These are phyloP conservation scores for Acholoe squamosa DNA, from an alignment of 2,888 invertebrate genomes.

Conservation along the genomic window DNA sequence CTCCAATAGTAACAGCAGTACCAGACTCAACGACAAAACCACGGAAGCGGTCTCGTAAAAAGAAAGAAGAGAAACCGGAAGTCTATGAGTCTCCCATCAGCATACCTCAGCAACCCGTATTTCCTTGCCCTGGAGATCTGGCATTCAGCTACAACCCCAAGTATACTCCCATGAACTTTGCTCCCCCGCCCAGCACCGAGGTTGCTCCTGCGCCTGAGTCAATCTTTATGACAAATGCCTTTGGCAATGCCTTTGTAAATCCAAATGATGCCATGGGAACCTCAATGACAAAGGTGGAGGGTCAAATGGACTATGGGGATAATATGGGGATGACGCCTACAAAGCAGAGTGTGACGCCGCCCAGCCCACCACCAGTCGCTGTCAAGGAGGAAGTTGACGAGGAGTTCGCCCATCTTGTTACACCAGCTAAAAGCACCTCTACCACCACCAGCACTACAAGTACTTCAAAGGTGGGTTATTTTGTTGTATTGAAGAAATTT, in stretches of 20 bases:
- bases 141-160: conserved; percentile 29
- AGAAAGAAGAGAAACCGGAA: conserved; percentile 71
- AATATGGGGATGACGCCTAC: neutral
- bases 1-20: conserved; percentile 77
- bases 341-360: neutral
- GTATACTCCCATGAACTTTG: neutral
- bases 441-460: neutral
- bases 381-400: conserved; percentile 51
- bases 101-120: conserved; percentile 8
- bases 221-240: conserved; percentile 67
- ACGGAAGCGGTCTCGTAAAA: conserved; percentile 74
- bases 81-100: neutral
- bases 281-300: neutral
- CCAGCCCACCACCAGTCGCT: neutral
- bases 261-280: conserved; percentile 52
- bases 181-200: neutral
- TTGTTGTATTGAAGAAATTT: too few relatives aligned
- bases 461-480: neutral
- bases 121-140: neutral
- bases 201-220: neutral
- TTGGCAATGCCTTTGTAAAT: conserved; percentile 65
- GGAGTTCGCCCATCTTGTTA: conserved; percentile 59
- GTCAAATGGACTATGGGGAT: neutral
- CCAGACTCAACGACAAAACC: conserved; percentile 81
- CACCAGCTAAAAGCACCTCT: neutral